phyloP scores from a whole-genome alignment of 2,113 vertebrate genomes.

The Brachirus orientalis region DNA sequence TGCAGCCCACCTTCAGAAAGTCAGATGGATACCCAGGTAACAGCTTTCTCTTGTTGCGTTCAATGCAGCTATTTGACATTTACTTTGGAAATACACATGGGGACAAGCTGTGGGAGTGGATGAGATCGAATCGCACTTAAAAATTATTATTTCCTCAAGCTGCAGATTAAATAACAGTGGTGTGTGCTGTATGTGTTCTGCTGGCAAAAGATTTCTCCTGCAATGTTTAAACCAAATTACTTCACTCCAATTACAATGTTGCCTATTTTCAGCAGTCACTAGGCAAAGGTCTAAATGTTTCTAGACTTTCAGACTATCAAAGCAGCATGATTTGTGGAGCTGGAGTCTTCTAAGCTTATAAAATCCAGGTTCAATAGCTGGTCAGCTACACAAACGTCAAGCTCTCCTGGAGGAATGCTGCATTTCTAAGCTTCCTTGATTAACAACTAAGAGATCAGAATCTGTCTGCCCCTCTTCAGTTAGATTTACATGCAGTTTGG shows the following conservation, averaged over 20 bases:
- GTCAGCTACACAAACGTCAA: conserved; percentile 42
- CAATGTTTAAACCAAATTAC: conserved; percentile 61
- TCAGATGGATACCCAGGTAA: neutral
- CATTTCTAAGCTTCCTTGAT: conserved; percentile 19
- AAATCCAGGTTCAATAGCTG: conserved; percentile 51
- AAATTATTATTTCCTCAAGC: conserved; percentile 31
- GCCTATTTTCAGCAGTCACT: conserved; percentile 48
- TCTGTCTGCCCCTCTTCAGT: neutral
- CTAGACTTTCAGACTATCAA: conserved; percentile 27
- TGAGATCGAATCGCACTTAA: conserved; percentile 9
- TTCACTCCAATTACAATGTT: conserved; percentile 45
- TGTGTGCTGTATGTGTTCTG: conserved; percentile 56
- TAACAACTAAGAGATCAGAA: conserved; percentile 32
- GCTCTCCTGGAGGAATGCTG: conserved; percentile 16
- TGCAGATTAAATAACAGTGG: conserved; percentile 49
- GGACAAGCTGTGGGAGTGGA: neutral
- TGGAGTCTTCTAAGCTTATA: conserved; percentile 31
- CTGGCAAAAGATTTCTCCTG: conserved; percentile 53
- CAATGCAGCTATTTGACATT: neutral
- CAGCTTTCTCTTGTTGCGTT: neutral
- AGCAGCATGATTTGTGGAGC: conserved; percentile 43
- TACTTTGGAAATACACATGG: neutral
- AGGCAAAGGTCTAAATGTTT: conserved; percentile 33
- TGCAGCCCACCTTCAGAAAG: neutral
- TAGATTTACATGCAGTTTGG: neutral